Evolutionary conservation across 2,113 vertebrate species (phyloP).

Genomic region (Gallinago paraguaiae): DNA sequence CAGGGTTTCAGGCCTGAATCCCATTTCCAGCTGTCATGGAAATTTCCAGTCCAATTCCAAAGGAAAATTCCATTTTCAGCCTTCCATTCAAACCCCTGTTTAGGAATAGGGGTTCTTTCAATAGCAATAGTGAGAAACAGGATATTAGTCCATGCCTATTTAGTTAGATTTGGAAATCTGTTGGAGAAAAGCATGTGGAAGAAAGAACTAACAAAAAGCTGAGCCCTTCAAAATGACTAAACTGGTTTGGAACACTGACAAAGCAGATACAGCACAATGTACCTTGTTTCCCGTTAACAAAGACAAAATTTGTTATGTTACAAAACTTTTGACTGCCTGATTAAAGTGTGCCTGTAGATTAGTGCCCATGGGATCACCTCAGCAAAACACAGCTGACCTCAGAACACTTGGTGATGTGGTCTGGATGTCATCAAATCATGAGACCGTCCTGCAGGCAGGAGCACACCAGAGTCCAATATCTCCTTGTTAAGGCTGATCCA

Average conservation of each 20-base stretch:
- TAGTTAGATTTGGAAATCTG: neutral
- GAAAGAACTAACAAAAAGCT: neutral
- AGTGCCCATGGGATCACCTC: neutral
- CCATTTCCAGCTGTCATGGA: slow-evolving; percentile 34
- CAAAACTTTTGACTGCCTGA: neutral
- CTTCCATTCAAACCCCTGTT: neutral
- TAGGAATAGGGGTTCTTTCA: neutral
- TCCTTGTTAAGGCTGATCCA: neutral
- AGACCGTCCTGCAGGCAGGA: neutral
- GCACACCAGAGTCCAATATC: neutral
- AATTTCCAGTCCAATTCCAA: slow-evolving; percentile 39
- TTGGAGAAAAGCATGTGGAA: neutral
- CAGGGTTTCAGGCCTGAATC: slow-evolving; percentile 11
- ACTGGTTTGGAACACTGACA: neutral
- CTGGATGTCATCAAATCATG: neutral
- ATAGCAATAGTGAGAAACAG: neutral
- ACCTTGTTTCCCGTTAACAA: neutral
- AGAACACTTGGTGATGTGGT: neutral
- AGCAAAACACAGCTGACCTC: neutral
- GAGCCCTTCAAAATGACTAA: neutral
- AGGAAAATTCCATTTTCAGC: slow-evolving; percentile 40
- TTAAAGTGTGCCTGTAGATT: neutral
- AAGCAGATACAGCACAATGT: neutral
- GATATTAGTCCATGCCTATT: neutral
- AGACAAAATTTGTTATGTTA: neutral